Base-by-base conservation (phyloP, 2,797 vertebrate genomes). In the Pelobates cultripes region DNA sequence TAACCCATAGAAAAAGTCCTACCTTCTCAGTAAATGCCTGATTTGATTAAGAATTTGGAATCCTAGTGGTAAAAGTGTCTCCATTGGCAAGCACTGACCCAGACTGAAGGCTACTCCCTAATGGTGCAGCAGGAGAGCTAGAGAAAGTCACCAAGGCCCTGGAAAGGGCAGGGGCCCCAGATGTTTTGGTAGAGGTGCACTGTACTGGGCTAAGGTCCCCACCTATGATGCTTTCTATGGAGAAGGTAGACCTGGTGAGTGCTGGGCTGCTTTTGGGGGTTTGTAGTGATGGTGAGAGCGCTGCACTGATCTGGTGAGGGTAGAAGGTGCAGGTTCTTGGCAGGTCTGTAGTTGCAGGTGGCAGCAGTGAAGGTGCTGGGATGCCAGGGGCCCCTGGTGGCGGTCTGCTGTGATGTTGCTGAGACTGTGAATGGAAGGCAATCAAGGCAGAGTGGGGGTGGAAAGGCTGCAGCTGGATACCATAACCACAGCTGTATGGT, bases 181-280 rank as follows among this genome's bases (percentile, higher is more conserved):
- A 86, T 47, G 88, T 85, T 86, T 83, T 83, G 76, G 81, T 60
- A 61, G 81, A 7, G 64, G 14, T 53, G 53, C 81, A 74, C 9
- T 78, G 81, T 0, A 88, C 87, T 8, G 95, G 93, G 87, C 92
- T 94, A 71, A 93, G 78, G 3, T 94, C 90, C 70, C 94, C 95
- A 3, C 96, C 97, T 86, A 98, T 97, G 89, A 98, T 94, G 84
- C 96, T 98, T 88, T 98, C 97, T 89, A 98, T 98, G 90, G 96
- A 98, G 92, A 98, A 98, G 28, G 97, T 94, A 1, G 97, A 96
- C 7, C 90, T 85, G 80, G 90, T 84, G 85, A 91, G 83, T 4
- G 87, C 85, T 60, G 86, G 86, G 13, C 80, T 60, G 67, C 85
- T 70, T 10, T 51, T 51, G 77, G 90, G 90, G 82, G 93, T 89